Evolutionary conservation across 1,140 invertebrate genomes (phyloP), one percentile per base, ranked within the genome.

Genomic region (Sweltsa coloradensis): DNA sequence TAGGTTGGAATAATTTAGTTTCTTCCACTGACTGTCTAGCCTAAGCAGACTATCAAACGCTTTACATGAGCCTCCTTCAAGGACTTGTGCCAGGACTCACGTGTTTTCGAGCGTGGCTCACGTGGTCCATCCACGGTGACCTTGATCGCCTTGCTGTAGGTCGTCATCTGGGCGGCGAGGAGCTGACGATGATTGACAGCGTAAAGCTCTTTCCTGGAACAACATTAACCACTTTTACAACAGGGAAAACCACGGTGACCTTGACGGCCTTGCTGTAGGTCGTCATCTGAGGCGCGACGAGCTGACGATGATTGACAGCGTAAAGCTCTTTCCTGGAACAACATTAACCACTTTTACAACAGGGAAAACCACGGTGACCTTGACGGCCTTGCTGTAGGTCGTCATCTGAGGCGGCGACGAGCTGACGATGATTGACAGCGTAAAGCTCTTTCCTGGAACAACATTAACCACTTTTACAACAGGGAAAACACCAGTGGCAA

Each of bases 331-430:
- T 19, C 94, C 94, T 97, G 75, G 3, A 76, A 76, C 59, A 68
- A 64, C 49, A 48, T 29, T 21, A 43, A 47, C 36, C n/a, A n/a
- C n/a, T n/a, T n/a, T n/a, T n/a, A n/a, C n/a, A n/a, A n/a, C n/a
- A n/a, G n/a, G n/a, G n/a, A n/a, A n/a, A n/a, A n/a, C 95, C 29
- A 98, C 95, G 0, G 95, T 98, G 37, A 99, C 93, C 71, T 98
- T 98, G 61, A 98, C 97, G 27, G 93, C 93, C 63, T 97, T 96
- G 46, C 75, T 82, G 63, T 94, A 89, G 2, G 91, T 93, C 11
- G 89, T 85, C 26, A 97, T 79, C 71, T 97, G 90, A n/a, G 90
- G 88, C 31, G 94, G 93, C 36, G 82, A 81, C 16, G 89, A 91
- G 46, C 83, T 83, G 54, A 98, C 77, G 64, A 91, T 91, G 63